Conservation (phyloP, 2,113 vertebrate genomes). For the Atractosteus spatula region DNA sequence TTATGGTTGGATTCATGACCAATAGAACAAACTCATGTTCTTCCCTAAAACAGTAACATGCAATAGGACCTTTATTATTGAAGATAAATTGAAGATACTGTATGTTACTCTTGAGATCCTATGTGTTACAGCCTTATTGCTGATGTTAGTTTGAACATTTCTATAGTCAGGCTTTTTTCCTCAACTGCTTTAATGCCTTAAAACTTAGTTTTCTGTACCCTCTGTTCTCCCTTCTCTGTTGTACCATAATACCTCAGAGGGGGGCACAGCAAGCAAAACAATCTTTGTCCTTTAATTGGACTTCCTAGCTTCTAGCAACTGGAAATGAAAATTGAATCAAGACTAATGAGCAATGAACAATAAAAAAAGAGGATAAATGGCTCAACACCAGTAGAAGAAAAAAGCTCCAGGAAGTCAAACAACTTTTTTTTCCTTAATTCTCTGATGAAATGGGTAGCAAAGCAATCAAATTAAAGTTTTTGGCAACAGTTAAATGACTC, state of each 20-base stretch:
- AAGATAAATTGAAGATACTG: no score
- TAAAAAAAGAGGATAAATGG: slow-evolving; percentile 56
- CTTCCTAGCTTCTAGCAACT: slow-evolving; percentile 38
- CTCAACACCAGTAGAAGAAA: slow-evolving; percentile 41
- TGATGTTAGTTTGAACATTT: no score
- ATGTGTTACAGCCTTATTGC: no score
- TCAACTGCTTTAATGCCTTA: no score
- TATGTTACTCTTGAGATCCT: no score
- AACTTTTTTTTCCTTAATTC: slow-evolving; percentile 45
- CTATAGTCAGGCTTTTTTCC: no score
- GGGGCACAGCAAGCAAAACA: neutral
- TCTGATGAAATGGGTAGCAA: slow-evolving; percentile 29
- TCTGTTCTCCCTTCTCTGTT: slow-evolving; percentile 21
- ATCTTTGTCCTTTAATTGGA: slow-evolving; percentile 47
- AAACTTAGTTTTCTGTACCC: no score
- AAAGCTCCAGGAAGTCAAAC: slow-evolving; percentile 48
- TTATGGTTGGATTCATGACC: no score
- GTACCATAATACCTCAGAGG: neutral
- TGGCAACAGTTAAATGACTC: no score
- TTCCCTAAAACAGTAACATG: no score
- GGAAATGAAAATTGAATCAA: slow-evolving; percentile 52
- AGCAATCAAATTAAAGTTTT: slow-evolving; percentile 21
- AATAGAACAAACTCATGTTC: no score
- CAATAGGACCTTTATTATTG: no score
- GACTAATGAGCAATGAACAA: slow-evolving; percentile 60